Conservation (phyloP, 2,888 invertebrate genomes). For the Clanis bilineata region DNA sequence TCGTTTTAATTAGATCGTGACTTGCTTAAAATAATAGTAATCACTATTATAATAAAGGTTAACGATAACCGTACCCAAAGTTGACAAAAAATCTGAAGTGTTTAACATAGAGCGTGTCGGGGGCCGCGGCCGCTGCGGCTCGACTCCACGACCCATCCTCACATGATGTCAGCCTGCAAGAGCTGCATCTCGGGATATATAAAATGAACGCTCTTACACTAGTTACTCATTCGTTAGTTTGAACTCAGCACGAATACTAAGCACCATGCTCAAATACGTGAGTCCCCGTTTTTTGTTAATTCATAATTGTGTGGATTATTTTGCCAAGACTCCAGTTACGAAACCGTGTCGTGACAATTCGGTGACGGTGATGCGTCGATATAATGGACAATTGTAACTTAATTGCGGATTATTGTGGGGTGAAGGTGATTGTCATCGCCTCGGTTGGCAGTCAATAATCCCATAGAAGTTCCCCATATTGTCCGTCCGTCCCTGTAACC, state of each 20-base stretch:
- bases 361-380: conserved; percentile 28
- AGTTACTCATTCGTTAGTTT: conserved; percentile 78
- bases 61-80: conserved; percentile 26
- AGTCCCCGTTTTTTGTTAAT: conserved; percentile 44
- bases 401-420: conserved; percentile 40
- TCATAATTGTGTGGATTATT: conserved; percentile 22
- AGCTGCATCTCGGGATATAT: conserved; percentile 69
- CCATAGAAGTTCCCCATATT: not conserved
- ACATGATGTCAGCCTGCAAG: conserved; percentile 72
- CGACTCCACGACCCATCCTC: conserved; percentile 52
- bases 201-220: conserved; percentile 70
- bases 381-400: conserved; percentile 31
- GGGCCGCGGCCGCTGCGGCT: conserved; percentile 32
- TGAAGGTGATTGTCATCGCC: conserved; percentile 36
- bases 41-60: conserved; percentile 4
- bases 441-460: not conserved
- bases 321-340: conserved; percentile 32
- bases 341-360: conserved; percentile 50
- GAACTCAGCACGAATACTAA: conserved; percentile 74
- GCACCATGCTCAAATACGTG: conserved; percentile 79
- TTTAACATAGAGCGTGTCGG: conserved; percentile 43
- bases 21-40: not conserved
- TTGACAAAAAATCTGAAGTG: conserved; percentile 55
- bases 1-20: not conserved
- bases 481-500: too few relatives aligned